Conservation (phyloP, 2,113 vertebrate species). For the Cygnus buccinator region DNA sequence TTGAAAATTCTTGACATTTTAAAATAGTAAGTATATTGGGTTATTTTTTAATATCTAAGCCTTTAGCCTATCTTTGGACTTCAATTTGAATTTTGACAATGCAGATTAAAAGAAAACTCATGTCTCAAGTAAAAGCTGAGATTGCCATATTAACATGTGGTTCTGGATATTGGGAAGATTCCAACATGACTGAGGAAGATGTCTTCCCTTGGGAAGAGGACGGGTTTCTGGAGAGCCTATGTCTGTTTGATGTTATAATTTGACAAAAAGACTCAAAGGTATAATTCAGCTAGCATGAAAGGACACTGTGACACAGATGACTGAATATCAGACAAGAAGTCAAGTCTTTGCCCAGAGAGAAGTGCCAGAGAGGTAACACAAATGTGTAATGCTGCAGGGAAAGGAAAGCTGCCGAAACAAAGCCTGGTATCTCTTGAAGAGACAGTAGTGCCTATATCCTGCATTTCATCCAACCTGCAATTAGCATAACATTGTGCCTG, state of each 20-base stretch:
- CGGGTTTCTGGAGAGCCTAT: neutral
- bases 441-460: fast-evolving
- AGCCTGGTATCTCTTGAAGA: neutral
- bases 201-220: neutral
- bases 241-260: neutral
- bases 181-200: neutral
- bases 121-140: neutral
- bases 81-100: neutral
- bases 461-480: neutral
- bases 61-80: neutral
- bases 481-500: neutral
- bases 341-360: neutral
- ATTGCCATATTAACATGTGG: fast-evolving
- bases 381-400: neutral
- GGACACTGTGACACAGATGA: neutral
- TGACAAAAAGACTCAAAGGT: neutral
- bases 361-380: neutral
- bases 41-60: neutral
- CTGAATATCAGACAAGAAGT: neutral
- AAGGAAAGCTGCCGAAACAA: neutral
- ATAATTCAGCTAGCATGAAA: neutral
- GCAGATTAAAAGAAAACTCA: neutral
- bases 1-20: neutral
- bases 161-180: neutral
- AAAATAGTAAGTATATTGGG: neutral